A percentile compares a stretch with the other conserved stretches of the same genome.
phyloP scores from a whole-genome alignment of 2,888 invertebrate species.

The Eilema griseolum region DNA sequence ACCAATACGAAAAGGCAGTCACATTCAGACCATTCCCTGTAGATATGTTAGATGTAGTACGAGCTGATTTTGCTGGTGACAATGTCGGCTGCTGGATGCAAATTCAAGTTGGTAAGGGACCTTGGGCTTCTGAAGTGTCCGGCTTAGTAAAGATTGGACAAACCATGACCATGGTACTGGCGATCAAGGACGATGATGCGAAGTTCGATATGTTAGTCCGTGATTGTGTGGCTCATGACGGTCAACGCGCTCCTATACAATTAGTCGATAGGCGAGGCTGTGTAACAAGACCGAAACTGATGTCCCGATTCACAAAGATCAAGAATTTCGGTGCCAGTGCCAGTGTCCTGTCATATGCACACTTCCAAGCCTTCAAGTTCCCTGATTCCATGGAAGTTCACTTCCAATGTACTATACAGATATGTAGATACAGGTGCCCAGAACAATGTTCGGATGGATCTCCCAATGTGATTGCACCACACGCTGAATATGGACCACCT shows the following conservation, averaged over 20 bases:
- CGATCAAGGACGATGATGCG: constrained; percentile 97
- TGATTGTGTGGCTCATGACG: constrained; percentile 98
- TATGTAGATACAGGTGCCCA: constrained; percentile 96
- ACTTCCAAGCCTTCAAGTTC: constrained; percentile 98
- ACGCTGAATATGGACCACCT: constrained; percentile 91
- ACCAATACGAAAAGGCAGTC: constrained; percentile 97
- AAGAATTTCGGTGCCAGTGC: constrained; percentile 98
- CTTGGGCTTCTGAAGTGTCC: constrained; percentile 98
- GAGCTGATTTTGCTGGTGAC: constrained; percentile 97
- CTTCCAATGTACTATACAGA: constrained; percentile 98
- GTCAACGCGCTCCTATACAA: constrained; percentile 97
- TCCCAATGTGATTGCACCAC: constrained; percentile 77
- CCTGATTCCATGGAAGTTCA: constrained; percentile 99
- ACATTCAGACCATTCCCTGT: constrained; percentile 98
- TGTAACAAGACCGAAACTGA: constrained; percentile 96
- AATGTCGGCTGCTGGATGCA: constrained; percentile 99
- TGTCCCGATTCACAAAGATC: constrained; percentile 97
- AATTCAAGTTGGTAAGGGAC: constrained; percentile 97
- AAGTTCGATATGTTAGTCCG: constrained; percentile 98
- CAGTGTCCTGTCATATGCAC: constrained; percentile 96
- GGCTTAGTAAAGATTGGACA: constrained; percentile 98
- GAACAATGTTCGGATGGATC: constrained; percentile 94
- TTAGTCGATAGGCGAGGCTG: constrained; percentile 97
- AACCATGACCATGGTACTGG: constrained; percentile 98
- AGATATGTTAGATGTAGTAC: constrained; percentile 97